Evolutionary conservation across 92 coral and sea anemone genomes (phyloP), one percentile per base, ranked within the genome.

Genomic region (Epizoanthus stellaris): DNA sequence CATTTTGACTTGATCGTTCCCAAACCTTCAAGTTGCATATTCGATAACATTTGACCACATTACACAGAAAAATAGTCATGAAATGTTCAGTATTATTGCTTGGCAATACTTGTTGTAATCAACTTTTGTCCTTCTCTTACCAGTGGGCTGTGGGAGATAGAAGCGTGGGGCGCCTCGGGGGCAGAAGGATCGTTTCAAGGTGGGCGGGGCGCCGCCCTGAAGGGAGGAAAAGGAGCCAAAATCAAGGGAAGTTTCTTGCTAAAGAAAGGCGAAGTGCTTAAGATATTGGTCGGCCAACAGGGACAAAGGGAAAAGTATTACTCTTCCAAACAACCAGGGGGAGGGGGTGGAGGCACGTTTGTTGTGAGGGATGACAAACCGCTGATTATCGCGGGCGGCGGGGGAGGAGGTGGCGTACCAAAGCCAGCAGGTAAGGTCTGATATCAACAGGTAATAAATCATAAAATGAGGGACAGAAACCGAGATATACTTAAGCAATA

Each of bases 381-480:
- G 52, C 93, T 98, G 66, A 58, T 96, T 56, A 87, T 96, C 49
- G 92, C 95, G 4, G 98, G 98, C 60, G 98, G 98, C 23, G 98
- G 98, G 12, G 98, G 98, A 43, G 98, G 98, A 58, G 98, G 98
- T 21, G 98, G 98, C 72, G 98, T 95, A 16, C 98, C 98, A 8
- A 87, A 84, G 25, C 96, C 93, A 25, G 94, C 90, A 66, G 93
- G 93, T 90, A 30, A 70, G 40, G 58, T 20, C 40, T 21, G 54
- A 38, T 64, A 17, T 40, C 25, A n/a, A 15, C 40, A 19, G 21
- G 12, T 36, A 61, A 59, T 59, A 13, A 17, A 62, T 67, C 19
- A 11, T 67, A 23, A 64, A 64, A 23, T 19, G 4, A 64, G 39
- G 25, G 1, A 61, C 66, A 61, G 9, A 61, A 20, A 59, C 63